These are phyloP conservation scores for Druceiella hillmani DNA, from an alignment of 2,888 invertebrate genomes.

Conservation along the genomic window DNA sequence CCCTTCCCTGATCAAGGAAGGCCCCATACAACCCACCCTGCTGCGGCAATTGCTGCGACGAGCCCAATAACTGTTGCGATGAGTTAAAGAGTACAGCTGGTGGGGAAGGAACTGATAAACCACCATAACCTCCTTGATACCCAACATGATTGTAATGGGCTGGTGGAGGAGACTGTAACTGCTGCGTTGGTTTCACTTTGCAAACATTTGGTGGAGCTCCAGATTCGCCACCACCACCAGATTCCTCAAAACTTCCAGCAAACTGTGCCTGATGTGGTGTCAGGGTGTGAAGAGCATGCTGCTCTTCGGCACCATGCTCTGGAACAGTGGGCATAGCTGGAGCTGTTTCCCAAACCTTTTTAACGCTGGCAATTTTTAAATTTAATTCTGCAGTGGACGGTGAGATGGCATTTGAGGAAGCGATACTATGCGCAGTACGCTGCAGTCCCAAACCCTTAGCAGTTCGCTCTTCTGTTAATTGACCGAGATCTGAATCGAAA, in stretches of 20 bases:
- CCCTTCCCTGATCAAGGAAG: constrained; percentile 71
- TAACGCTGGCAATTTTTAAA: constrained; percentile 91
- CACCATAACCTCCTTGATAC: constrained; percentile 71
- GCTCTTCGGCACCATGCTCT: constrained; percentile 50
- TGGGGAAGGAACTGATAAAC: constrained; percentile 80
- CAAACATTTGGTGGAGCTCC: constrained; percentile 66
- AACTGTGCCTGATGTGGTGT: constrained; percentile 39
- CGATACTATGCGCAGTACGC: constrained; percentile 55
- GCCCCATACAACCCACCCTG: constrained; percentile 78
- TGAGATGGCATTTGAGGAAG: constrained; percentile 67
- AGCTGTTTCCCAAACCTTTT: constrained; percentile 77
- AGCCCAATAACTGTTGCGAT: constrained; percentile 54
- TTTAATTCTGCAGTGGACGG: constrained; percentile 86
- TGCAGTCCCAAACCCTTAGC: constrained; percentile 47
- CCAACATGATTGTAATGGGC: constrained; percentile 63
- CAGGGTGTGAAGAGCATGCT: constrained; percentile 27
- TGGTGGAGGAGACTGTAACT: constrained; percentile 65
- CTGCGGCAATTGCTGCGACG: constrained; percentile 57
- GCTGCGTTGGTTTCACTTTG: constrained; percentile 82
- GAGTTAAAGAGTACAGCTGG: constrained; percentile 80
- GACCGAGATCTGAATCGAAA: constrained; percentile 78
- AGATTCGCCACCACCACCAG: constrained; percentile 35
- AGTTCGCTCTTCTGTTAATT: constrained; percentile 67
- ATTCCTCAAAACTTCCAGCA: constrained; percentile 38
- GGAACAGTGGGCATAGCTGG: constrained; percentile 62